Evolutionary conservation across 2,797 vertebrate genomes (phyloP), one percentile per base, ranked within the genome.

Genomic region (Rhodeus uyekii): DNA sequence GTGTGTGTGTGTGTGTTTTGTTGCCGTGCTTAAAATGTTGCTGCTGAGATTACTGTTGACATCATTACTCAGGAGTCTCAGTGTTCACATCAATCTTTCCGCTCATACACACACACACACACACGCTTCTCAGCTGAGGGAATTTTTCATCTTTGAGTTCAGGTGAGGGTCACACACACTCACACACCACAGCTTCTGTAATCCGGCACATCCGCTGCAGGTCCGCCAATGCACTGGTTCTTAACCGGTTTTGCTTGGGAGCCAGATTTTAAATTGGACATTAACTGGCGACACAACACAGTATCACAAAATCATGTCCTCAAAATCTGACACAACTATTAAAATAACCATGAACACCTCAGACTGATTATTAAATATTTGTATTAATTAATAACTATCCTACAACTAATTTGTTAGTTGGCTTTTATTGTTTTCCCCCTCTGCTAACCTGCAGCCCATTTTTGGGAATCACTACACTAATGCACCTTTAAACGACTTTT

Each of bases 101-200:
- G 85, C 89, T 89, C 89, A 87, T 87, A 92, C 87, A 90, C 91
- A 92, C 48, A 4, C 50, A 8, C 34, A 85, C 89, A 89, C 90
- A 88, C 90, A 92, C 87, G 90, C 91, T 93, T 89, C 90, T 89
- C 93, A 95, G 92, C 94, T 94, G 93, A 94, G 93, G 92, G 92
- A 88, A 94, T 94, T 94, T 94, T 94, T 96, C 93, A 93, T 92
- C 91, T 90, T 81, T 81, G 92, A 90, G 94, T 95, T 96, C 94
- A 94, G 92, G 82, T 81, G 60, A 36, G 91, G 95, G 94, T 94
- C 95, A 93, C 87, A 85, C 73, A 53, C 68, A 78, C 78, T 83
- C 74, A 75, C 74, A 79, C 77, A 77, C 39, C 53, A 87, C 89
- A 84, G 90, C 91, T 89, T 77, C 79, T 84, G 76, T 76, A 80